Base-by-base conservation (phyloP, 2,888 invertebrate genomes). In the Erynnis tages region DNA sequence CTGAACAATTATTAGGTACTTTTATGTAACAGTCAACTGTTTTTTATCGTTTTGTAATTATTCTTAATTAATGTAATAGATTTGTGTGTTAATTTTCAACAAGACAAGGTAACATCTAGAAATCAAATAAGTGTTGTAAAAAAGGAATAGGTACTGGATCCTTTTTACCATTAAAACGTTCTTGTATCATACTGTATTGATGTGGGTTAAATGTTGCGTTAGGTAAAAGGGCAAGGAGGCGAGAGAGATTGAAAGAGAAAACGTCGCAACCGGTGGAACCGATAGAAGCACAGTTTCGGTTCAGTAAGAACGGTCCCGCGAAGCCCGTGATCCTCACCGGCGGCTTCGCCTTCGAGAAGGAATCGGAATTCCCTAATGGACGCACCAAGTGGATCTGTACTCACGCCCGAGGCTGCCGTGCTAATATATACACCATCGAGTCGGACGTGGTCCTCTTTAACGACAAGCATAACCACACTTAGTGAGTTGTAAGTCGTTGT, bases 361-460 rank as follows among this genome's bases (percentile, higher is more conserved):
- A 82, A 17, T 65, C 61, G 10, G 71, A 71, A 49, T 73, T 75
- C 35, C 61, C 75, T 2, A 76, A 71, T 50, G 79, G 80, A 0
- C 69, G 69, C 45, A 74, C 73, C 7, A 65, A 74, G 2, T 82
- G 79, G 77, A 72, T 73, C 29, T 82, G 80, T 57, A 63, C 72
- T 1, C 67, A 78, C 54, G 55, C 55, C 14, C 60, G 70, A 13
- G 69, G 67, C 6, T 82, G 81, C 48, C 68, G 66, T 1, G 79
- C 82, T 2, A 76, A 74, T 59, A 75, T 80, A 13, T 78, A 76
- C 62, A 79, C 79, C 2, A 69, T 79, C 8, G 73, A 75, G 29
- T 66, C 66, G 1, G 71, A 76, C 49, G 77, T 82, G 1, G 77
- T 80, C 0, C 61, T 78, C 2, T 67, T 81, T 38, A 70, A 77